Conservation (phyloP, 2,113 vertebrate genomes). For the Pachypanchax playfairii region DNA sequence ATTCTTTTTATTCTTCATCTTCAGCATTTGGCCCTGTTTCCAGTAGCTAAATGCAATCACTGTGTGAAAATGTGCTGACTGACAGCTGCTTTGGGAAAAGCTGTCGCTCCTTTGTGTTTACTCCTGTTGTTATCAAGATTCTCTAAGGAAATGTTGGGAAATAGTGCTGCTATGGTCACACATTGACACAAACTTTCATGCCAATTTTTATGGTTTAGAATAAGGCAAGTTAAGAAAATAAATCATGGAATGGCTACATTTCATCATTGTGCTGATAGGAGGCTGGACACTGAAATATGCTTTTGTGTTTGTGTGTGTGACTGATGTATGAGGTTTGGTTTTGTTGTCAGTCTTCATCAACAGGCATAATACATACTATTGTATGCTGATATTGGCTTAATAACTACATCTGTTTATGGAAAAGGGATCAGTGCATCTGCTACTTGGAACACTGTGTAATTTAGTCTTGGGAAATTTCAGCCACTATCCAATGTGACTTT, state of each 20-base stretch:
- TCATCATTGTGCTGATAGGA: slow-evolving; percentile 12
- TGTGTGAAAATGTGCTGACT: slow-evolving; percentile 21
- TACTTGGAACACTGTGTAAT: too few species aligned
- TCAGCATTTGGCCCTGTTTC: background rate
- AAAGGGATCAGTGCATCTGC: too few species aligned
- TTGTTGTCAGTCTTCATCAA: too few species aligned
- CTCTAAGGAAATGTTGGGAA: background rate
- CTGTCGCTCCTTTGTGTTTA: background rate
- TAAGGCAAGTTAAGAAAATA: background rate
- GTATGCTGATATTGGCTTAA: too few species aligned
- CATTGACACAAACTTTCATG: background rate
- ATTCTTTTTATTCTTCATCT: slow-evolving; percentile 2
- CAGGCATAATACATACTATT: too few species aligned
- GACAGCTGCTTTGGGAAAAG: slow-evolving; percentile 36
- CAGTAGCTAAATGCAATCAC: slow-evolving; percentile 36
- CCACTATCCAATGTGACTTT: background rate
- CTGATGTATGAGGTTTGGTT: too few species aligned
- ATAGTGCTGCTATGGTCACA: background rate
- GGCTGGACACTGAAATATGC: background rate
- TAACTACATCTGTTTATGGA: too few species aligned
- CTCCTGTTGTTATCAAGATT: background rate
- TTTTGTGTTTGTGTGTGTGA: background rate
- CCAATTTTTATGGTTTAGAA: background rate
- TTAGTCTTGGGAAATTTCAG: background rate
- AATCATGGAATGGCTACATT: slow-evolving; percentile 15